A percentile compares a stretch with the other conserved stretches of the same genome.
These are phyloP conservation scores for Pentalonia nigronervosa DNA, from an alignment of 1,140 invertebrate genomes.

Conservation along the genomic window DNA sequence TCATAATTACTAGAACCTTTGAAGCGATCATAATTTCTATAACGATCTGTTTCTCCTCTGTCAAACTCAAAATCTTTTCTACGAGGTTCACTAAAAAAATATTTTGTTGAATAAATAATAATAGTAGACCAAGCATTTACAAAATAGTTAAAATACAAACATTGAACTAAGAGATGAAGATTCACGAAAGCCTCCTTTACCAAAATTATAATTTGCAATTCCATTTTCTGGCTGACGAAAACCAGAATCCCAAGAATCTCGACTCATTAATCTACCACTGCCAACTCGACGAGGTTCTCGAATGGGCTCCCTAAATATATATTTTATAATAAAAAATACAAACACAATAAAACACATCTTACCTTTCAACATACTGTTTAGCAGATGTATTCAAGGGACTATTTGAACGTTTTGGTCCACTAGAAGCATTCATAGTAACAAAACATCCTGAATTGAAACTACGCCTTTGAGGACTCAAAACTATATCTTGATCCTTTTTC, in stretches of 20 bases:
- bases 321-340: conserved; percentile 32
- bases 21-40: conserved; percentile 50
- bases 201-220: conserved; percentile 61
- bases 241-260: conserved; percentile 65
- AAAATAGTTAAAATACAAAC: conserved; percentile 12
- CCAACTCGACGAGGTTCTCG: conserved; percentile 72
- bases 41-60: conserved; percentile 45
- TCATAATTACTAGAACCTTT: conserved; percentile 52
- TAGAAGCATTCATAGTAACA: conserved; percentile 64
- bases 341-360: neutral
- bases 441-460: conserved; percentile 86
- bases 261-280: conserved; percentile 77
- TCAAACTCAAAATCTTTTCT: conserved; percentile 57
- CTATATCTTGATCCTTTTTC: conserved; percentile 83
- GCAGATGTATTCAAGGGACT: conserved; percentile 60
- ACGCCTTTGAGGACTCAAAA: conserved; percentile 80
- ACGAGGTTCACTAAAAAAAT: conserved; percentile 39
- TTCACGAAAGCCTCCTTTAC: conserved; percentile 64
- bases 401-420: conserved; percentile 61
- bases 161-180: conserved; percentile 44
- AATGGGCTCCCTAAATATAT: conserved; percentile 30
- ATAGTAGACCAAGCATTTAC: neutral
- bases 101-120: neutral
- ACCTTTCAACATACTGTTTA: conserved; percentile 58
- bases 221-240: conserved; percentile 52